These are phyloP conservation scores for Mesitornis unicolor DNA, from an alignment of 2,113 vertebrate genomes.

Conservation along the genomic window DNA sequence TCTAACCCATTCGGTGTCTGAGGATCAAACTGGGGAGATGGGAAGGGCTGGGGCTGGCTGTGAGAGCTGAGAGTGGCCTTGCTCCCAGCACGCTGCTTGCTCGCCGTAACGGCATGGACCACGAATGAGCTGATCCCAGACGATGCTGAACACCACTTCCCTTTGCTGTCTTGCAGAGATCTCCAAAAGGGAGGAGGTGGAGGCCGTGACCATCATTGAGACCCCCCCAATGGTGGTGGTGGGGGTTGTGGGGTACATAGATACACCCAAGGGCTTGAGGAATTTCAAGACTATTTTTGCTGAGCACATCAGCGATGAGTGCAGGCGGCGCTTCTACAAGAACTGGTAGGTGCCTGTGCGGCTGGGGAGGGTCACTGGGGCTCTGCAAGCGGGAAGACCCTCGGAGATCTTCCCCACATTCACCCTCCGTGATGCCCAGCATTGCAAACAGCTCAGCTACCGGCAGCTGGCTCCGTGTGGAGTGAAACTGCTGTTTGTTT, in stretches of 20 bases:
- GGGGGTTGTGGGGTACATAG: conserved; percentile 79
- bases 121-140: not conserved
- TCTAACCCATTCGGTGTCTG: too few relatives aligned
- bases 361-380: not conserved
- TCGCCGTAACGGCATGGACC: rapidly evolving
- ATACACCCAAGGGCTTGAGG: conserved; percentile 75
- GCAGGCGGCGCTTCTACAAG: conserved; percentile 81
- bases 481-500: not conserved
- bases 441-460: not conserved
- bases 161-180: conserved; percentile 62
- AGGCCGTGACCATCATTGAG: conserved; percentile 81
- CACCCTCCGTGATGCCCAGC: rapidly evolving
- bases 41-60: not conserved
- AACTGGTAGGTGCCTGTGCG: conserved; percentile 66
- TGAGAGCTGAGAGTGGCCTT: not conserved
- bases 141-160: rapidly evolving
- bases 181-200: conserved; percentile 80
- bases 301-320: conserved; percentile 80
- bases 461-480: not conserved
- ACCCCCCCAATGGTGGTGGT: conserved; percentile 77
- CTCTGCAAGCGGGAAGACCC: not conserved
- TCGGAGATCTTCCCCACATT: not conserved
- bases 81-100: not conserved
- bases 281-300: conserved; percentile 82
- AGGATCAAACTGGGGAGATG: not conserved